Percentiles rank a stretch among this genome's conserved stretches.
These are phyloP conservation scores for Macaria liturata DNA, from an alignment of 2,888 invertebrate genomes.

Conservation along the genomic window DNA sequence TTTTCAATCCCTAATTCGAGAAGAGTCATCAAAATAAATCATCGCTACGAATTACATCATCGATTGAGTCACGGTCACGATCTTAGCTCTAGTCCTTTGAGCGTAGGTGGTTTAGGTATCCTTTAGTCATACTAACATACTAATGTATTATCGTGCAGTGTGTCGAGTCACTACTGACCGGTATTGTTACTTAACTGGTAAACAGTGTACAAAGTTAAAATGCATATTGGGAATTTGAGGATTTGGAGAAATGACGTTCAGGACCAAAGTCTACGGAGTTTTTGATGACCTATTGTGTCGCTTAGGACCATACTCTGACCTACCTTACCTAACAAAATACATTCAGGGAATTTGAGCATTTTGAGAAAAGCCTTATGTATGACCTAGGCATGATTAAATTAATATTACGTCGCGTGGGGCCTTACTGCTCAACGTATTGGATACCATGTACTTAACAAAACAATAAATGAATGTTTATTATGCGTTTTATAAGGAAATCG, in stretches of 20 bases:
- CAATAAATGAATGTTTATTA: too few species aligned
- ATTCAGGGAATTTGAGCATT: too few species aligned
- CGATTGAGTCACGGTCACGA: conserved; percentile 77
- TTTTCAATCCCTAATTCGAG: conserved; percentile 50
- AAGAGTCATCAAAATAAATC: conserved; percentile 67
- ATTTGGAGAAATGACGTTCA: neutral
- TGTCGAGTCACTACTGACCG: conserved; percentile 63
- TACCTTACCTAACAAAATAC: too few species aligned
- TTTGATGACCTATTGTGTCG: too few species aligned
- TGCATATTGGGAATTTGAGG: neutral
- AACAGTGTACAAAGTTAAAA: neutral
- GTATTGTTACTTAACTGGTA: conserved; percentile 35
- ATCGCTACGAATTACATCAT: conserved; percentile 74
- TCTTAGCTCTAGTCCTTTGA: conserved; percentile 60
- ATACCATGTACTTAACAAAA: too few species aligned
- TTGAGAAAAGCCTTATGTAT: too few species aligned
- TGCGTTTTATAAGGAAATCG: too few species aligned
- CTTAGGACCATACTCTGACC: too few species aligned
- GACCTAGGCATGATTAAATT: too few species aligned
- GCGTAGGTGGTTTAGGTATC: conserved; percentile 61
- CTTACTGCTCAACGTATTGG: too few species aligned
- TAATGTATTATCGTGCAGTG: conserved; percentile 38
- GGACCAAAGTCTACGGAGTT: too few species aligned
- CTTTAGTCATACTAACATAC: conserved; percentile 61
- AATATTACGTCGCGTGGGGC: too few species aligned